A percentile compares a stretch with the other conserved stretches of the same genome.
These are phyloP conservation scores for Stenotaenia linearis DNA, from an alignment of 2,888 invertebrate genomes.

Conservation along the genomic window DNA sequence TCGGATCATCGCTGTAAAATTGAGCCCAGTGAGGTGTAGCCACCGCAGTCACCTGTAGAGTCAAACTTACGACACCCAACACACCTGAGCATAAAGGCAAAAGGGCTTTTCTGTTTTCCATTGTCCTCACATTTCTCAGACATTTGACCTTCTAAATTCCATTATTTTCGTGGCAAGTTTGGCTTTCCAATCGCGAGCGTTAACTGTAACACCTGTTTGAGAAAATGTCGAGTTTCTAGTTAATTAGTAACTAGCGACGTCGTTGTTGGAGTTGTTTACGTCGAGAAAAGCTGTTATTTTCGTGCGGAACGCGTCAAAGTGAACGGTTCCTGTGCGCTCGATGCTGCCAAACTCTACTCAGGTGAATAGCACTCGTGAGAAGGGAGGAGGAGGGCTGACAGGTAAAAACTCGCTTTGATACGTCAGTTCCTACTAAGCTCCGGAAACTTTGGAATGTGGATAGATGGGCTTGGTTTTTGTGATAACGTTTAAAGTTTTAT, in stretches of 20 bases:
- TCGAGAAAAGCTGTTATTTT: neutral
- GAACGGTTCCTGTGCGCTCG: neutral
- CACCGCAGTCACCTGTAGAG: slow-evolving; percentile 24
- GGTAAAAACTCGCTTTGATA: slow-evolving; percentile 21
- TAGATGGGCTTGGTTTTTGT: neutral
- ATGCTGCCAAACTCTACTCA: neutral
- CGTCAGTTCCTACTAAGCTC: slow-evolving; percentile 10
- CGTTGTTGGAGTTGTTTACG: neutral
- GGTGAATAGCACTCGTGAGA: neutral
- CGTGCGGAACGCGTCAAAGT: neutral
- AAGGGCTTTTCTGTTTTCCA: slow-evolving; percentile 27
- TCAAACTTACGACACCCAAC: neutral
- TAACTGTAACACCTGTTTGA: neutral
- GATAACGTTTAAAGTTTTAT: neutral
- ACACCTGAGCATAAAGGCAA: slow-evolving; percentile 24
- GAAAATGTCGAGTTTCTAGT: neutral
- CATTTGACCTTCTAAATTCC: slow-evolving; percentile 3
- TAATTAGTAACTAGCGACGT: too few species aligned
- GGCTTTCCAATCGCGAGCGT: neutral
- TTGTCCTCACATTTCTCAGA: neutral
- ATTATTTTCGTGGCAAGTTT: neutral
- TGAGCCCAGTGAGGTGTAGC: slow-evolving; percentile 24
- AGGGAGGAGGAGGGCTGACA: neutral
- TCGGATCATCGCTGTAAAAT: slow-evolving; percentile 3
- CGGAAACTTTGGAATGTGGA: slow-evolving; percentile 17